phyloP scores from a whole-genome alignment of 1,140 invertebrate species.

The Leptinotarsa defecta region DNA sequence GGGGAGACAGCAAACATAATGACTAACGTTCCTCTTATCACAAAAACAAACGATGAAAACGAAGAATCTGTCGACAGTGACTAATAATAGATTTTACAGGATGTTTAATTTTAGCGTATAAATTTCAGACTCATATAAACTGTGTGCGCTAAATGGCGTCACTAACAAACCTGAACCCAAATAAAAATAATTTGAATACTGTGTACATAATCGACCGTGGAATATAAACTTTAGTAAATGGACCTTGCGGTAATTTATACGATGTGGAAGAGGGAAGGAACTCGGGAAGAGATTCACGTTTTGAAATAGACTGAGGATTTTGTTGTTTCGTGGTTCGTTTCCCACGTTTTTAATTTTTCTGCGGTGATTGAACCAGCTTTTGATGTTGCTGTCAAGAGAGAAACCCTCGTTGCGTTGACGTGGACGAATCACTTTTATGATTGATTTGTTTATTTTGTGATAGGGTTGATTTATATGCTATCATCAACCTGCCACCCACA shows the following conservation, averaged over 20 bases:
- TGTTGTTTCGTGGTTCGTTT: background rate
- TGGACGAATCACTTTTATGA: no score
- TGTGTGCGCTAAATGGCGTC: constrained; percentile 30
- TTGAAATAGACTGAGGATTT: background rate
- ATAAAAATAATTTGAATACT: constrained; percentile 42
- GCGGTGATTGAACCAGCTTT: background rate
- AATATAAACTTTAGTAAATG: constrained; percentile 40
- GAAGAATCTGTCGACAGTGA: background rate
- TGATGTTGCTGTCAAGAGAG: background rate
- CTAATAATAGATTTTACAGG: constrained; percentile 23
- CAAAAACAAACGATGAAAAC: background rate
- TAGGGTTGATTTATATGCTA: no score
- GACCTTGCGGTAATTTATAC: constrained; percentile 34
- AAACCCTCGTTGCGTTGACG: background rate
- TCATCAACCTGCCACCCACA: no score
- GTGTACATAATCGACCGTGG: constrained; percentile 37
- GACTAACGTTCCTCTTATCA: background rate
- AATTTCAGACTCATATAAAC: constrained; percentile 17
- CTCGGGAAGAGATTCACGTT: background rate
- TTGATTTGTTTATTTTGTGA: no score
- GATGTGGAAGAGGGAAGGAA: constrained; percentile 16
- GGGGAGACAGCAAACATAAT: background rate
- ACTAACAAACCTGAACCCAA: constrained; percentile 33
- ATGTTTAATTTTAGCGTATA: constrained; percentile 27
- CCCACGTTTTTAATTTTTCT: background rate